Conservation (phyloP, 2,797 vertebrate genomes). For the Rhodeus uyekii region DNA sequence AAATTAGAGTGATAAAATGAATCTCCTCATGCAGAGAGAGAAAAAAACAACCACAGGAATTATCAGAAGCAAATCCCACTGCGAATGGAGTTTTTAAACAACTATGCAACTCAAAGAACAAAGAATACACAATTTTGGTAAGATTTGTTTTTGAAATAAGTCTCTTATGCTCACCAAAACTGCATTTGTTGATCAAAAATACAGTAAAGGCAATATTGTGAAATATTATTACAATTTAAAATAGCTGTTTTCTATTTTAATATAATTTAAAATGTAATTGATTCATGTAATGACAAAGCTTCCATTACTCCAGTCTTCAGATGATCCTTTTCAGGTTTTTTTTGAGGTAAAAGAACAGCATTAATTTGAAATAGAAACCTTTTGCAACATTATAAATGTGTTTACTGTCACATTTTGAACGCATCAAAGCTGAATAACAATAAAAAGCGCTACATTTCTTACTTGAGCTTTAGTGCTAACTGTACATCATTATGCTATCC, state of each 20-base stretch:
- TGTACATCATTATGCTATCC: neutral
- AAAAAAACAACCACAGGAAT: neutral
- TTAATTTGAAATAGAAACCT: neutral
- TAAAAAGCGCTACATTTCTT: neutral
- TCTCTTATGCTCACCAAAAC: neutral
- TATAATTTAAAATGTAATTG: neutral
- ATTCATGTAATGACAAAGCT: neutral
- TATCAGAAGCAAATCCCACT: neutral
- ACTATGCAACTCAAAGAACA: neutral
- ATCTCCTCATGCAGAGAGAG: neutral
- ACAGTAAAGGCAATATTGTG: neutral
- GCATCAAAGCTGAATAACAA: no score
- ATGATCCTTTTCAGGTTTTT: neutral
- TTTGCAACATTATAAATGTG: neutral
- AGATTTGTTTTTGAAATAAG: neutral
- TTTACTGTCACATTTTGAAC: neutral
- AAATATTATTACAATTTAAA: neutral
- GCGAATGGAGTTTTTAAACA: neutral
- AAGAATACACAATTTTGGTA: neutral
- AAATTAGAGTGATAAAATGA: neutral
- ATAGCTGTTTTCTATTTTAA: neutral
- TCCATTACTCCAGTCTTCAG: neutral
- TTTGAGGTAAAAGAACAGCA: no score
- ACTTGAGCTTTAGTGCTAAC: neutral
- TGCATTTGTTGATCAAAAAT: neutral